Conservation (phyloP, 2,888 invertebrate species). For the Phalera bucephala region DNA sequence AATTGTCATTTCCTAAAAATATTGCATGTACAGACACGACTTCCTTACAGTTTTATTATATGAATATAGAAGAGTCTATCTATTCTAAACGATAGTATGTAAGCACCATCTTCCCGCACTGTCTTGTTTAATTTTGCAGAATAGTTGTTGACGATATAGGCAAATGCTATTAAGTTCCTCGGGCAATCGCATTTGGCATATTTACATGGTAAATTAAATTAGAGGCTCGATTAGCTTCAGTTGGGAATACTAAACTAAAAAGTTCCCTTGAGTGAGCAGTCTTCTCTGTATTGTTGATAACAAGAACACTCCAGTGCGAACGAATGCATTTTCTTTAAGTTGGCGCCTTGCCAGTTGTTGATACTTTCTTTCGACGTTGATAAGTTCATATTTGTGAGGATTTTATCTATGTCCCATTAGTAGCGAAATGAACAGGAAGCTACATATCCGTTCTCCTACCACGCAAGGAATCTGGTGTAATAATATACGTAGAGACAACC, state of each 20-base stretch:
- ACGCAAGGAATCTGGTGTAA: too few species aligned
- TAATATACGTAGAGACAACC: too few species aligned
- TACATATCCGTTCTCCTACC: too few species aligned
- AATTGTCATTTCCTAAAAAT: too few species aligned
- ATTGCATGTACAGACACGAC: too few species aligned
- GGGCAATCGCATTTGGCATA: not conserved
- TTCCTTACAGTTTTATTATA: too few species aligned
- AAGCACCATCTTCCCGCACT: too few species aligned
- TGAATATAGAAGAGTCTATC: too few species aligned
- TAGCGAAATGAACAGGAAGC: too few species aligned
- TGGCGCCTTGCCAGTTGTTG: conserved; percentile 52
- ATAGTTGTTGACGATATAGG: not conserved
- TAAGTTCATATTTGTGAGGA: conserved; percentile 16
- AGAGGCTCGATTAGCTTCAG: not conserved
- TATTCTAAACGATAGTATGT: too few species aligned
- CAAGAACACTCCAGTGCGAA: conserved; percentile 35
- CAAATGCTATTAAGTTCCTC: conserved; percentile 1
- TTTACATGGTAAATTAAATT: not conserved
- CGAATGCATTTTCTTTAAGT: conserved; percentile 46
- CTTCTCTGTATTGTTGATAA: conserved; percentile 15
- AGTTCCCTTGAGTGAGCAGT: conserved; percentile 7
- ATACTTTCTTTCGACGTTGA: conserved; percentile 44
- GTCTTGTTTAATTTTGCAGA: not conserved
- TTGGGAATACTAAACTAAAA: too few species aligned
- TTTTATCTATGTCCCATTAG: too few species aligned